phyloP scores from a whole-genome alignment of 1,140 invertebrate species.

The Drosophila rufa region DNA sequence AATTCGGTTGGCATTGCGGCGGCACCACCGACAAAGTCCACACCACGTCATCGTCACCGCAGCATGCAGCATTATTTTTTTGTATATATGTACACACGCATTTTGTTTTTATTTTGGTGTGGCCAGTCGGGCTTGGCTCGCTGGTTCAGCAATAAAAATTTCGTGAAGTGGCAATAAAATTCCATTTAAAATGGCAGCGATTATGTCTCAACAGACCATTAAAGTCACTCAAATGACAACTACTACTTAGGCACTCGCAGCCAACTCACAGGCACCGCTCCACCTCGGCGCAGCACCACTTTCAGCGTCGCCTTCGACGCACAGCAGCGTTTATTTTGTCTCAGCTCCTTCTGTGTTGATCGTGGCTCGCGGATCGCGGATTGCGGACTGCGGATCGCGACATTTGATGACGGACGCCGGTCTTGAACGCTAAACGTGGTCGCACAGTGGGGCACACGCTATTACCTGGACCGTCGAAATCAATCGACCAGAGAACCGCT shows the following conservation, averaged over 20 bases:
- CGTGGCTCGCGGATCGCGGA: slow-evolving; percentile 26
- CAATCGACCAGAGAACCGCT: slow-evolving; percentile 1
- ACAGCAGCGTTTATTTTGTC: slow-evolving; percentile 44
- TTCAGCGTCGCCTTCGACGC: slow-evolving; percentile 45
- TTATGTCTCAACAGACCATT: slow-evolving; percentile 85
- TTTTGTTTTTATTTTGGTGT: slow-evolving; percentile 47
- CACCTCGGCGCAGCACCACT: slow-evolving; percentile 21
- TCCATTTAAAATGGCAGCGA: slow-evolving; percentile 85
- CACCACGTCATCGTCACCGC: slow-evolving; percentile 68
- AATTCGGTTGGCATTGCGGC: slow-evolving; percentile 79
- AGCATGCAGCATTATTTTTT: slow-evolving; percentile 62
- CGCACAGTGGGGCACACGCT: slow-evolving; percentile 72
- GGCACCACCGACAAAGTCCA: slow-evolving; percentile 25
- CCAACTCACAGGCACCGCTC: slow-evolving; percentile 38
- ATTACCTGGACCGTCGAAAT: slow-evolving; percentile 31
- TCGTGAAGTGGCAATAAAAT: slow-evolving; percentile 85
- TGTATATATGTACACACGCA: slow-evolving; percentile 23
- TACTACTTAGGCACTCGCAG: slow-evolving; percentile 81
- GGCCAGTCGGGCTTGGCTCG: slow-evolving; percentile 22
- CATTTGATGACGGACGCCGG: slow-evolving; percentile 74
- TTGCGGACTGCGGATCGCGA: slow-evolving; percentile 56
- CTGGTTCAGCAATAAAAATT: slow-evolving; percentile 76
- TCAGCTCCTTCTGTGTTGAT: slow-evolving; percentile 60
- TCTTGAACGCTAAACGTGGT: slow-evolving; percentile 15
- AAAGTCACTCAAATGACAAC: slow-evolving; percentile 85